These are phyloP conservation scores for Arvicanthis niloticus DNA, from an alignment of 2,113 vertebrate genomes.

Conservation along the genomic window DNA sequence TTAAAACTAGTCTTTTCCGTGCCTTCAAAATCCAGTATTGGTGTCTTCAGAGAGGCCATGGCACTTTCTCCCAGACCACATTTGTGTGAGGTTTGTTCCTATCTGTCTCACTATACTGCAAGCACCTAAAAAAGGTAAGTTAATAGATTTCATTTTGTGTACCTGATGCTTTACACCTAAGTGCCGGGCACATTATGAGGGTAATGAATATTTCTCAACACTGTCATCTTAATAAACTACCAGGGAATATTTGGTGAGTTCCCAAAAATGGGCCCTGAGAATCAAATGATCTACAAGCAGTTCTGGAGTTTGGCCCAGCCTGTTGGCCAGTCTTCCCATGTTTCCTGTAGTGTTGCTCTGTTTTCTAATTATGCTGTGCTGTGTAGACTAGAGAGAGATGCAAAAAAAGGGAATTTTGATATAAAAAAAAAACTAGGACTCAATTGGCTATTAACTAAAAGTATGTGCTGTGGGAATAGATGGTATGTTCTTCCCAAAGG, in stretches of 20 bases:
- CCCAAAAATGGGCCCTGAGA: background rate
- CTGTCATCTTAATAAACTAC: background rate
- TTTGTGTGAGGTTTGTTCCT: background rate
- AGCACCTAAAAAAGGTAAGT: background rate
- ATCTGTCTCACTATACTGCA: background rate
- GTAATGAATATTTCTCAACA: constrained; percentile 30
- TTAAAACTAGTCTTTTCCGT: background rate
- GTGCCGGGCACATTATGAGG: background rate
- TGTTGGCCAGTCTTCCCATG: background rate
- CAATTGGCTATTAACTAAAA: constrained; percentile 57
- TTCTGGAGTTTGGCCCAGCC: background rate
- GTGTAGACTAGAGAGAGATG: background rate
- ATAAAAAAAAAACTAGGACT: constrained; percentile 36
- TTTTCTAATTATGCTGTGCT: constrained; percentile 47
- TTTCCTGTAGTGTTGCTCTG: background rate
- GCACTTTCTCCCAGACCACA: too few species aligned
- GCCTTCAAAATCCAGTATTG: background rate
- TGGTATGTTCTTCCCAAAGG: constrained; percentile 22
- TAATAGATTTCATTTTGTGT: background rate
- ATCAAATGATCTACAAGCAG: background rate
- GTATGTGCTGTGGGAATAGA: constrained; percentile 29
- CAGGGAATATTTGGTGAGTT: background rate
- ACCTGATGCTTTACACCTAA: background rate
- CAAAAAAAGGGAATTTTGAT: constrained; percentile 54
- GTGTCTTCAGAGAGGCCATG: background rate